These are phyloP conservation scores for Malacosoma neustria DNA, from an alignment of 2,888 invertebrate genomes.

Conservation along the genomic window DNA sequence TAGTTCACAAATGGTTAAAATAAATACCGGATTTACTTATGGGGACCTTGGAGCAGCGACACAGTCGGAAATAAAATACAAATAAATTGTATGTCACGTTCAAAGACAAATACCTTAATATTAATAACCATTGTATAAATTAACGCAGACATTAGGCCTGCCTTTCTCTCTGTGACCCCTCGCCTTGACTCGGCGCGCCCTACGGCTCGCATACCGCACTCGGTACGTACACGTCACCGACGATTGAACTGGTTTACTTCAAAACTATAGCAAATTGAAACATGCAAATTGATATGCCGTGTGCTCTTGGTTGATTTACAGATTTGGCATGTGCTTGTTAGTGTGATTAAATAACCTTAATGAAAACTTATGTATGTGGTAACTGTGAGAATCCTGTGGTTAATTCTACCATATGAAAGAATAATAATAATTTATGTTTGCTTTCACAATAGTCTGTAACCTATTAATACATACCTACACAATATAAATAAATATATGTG, in stretches of 20 bases:
- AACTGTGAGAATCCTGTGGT: too few relatives aligned
- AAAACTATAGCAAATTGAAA: not conserved
- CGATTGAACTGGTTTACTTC: not conserved
- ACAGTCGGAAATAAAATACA: not conserved
- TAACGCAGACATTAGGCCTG: constrained; percentile 49
- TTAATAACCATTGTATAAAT: constrained; percentile 31
- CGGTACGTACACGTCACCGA: constrained; percentile 43
- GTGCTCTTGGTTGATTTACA: too few relatives aligned
- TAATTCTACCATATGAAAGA: too few relatives aligned
- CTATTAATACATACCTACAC: too few relatives aligned
- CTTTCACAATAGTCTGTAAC: too few relatives aligned
- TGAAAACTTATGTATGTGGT: too few relatives aligned
- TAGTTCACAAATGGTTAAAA: too few relatives aligned
- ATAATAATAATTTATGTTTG: too few relatives aligned
- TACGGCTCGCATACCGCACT: constrained; percentile 47
- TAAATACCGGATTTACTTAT: not conserved
- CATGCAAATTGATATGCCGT: too few relatives aligned
- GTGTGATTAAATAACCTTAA: too few relatives aligned
- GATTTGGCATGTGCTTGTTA: too few relatives aligned
- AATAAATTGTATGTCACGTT: not conserved
- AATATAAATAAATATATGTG: too few relatives aligned
- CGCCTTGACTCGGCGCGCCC: constrained; percentile 70
- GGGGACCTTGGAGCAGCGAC: not conserved
- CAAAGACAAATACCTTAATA: not conserved
- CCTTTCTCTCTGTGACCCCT: constrained; percentile 68